Percentiles rank a stretch among this genome's conserved stretches.
Conservation (phyloP, 2,113 vertebrate species). For the Pavo muticus region DNA sequence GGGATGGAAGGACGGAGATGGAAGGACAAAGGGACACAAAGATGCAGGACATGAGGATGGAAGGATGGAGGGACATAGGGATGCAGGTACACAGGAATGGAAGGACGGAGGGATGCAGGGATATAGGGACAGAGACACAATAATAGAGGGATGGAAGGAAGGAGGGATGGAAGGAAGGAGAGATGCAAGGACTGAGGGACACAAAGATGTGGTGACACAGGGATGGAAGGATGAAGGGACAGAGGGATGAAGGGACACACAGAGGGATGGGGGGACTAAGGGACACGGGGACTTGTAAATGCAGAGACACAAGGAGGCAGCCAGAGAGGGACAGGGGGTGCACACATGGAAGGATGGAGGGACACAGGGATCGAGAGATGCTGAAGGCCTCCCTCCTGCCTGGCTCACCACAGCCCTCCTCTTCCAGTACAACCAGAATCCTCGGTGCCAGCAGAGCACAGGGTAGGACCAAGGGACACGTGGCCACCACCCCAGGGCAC, state of each 20-base stretch:
- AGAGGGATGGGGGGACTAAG: too few species aligned
- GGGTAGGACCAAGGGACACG: fast-evolving
- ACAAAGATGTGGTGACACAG: too few species aligned
- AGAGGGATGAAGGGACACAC: background rate
- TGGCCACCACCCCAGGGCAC: background rate
- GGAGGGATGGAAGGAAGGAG: too few species aligned
- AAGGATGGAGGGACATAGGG: background rate
- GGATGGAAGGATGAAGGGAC: background rate
- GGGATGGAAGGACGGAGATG: too few species aligned
- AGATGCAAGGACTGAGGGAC: background rate
- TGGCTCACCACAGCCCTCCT: background rate
- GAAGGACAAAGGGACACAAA: too few species aligned
- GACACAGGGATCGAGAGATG: background rate
- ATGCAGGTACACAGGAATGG: background rate
- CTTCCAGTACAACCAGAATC: constrained; percentile 65
- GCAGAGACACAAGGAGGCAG: background rate
- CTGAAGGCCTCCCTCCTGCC: background rate
- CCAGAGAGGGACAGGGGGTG: background rate
- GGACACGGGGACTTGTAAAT: too few species aligned
- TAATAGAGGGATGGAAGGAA: too few species aligned
- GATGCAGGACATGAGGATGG: too few species aligned
- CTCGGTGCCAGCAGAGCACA: constrained; percentile 46
- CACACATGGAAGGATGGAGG: background rate
- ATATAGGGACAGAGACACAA: too few species aligned
- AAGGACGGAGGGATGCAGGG: background rate